Percentiles rank a stretch among this genome's conserved stretches.
phyloP scores from a whole-genome alignment of 2,113 vertebrate species.

The Ploceus nigricollis region DNA sequence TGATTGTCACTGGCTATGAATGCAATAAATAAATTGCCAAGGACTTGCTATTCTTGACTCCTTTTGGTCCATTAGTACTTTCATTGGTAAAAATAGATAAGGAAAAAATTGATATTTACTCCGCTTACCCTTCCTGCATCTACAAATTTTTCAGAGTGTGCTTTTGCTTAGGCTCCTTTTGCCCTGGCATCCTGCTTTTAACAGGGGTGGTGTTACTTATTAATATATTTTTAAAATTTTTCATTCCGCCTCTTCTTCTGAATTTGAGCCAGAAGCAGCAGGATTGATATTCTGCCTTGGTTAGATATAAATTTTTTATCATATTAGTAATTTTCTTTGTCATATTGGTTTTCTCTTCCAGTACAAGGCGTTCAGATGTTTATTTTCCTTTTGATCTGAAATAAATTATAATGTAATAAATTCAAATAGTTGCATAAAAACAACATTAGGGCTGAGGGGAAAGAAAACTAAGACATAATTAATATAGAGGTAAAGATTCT shows the following conservation, averaged over 20 bases:
- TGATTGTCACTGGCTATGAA: neutral
- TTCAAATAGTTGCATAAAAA: neutral
- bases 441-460: neutral
- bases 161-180: neutral
- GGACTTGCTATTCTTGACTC: neutral
- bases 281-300: constrained; percentile 32
- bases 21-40: neutral
- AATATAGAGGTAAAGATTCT: neutral
- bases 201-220: neutral
- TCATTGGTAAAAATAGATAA: neutral
- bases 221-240: neutral
- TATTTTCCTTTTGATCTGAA: constrained; percentile 29
- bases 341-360: constrained; percentile 17
- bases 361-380: neutral
- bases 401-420: constrained; percentile 26
- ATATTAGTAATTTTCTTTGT: constrained; percentile 31
- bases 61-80: neutral
- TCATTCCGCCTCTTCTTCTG: neutral
- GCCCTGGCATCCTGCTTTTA: neutral
- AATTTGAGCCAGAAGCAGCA: constrained; percentile 7
- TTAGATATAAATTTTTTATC: constrained; percentile 23
- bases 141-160: neutral
- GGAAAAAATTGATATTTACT: neutral
- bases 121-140: neutral
- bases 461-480: constrained; percentile 4